Base-by-base conservation (phyloP, 2,888 invertebrate genomes). In the Noctuana brunneofusca region DNA sequence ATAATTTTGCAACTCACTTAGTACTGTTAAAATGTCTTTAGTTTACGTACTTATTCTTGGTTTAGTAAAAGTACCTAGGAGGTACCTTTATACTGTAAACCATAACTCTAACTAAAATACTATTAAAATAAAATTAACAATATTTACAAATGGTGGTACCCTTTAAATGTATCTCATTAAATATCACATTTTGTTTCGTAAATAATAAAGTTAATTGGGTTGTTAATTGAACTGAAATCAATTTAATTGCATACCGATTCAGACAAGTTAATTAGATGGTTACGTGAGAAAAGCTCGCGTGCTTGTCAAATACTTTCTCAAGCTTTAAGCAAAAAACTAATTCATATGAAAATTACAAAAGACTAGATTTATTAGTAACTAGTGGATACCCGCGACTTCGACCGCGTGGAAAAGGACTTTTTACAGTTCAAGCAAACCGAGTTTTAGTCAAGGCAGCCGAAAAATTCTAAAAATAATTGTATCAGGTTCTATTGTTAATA, bases 231-330 rank as follows among this genome's bases (percentile, higher is more conserved):
- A 1, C 38, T 38, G 38, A 38, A 38, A 38, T 14, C 12, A 4
- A 38, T 1, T 20, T 43, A 52, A 49, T 27, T 52, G 16, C 11
- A 52, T 57, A 46, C 30, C 46, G 20, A 49, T 50, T 38, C 18
- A n/a, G 32, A 57, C 18, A 57, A 48, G 32, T 20, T 59, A 27
- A 52, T 59, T 59, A 52, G 20, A 43, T n/a, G 9, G 43, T 22
- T 11, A 27, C 30, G 52, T 59, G 58, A 43, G 52, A 59, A 59
- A 50, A 52, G 52, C 16, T 52, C 43, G 22, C 58, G 24, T 58
- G 58, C 38, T 11, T n/a, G 50, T 18, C 22, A 49, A 8, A 24
- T 12, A 16, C 49, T 38, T 50, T 58, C 24, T 22, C n/a, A 43
- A 46, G 24, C 22, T 38, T 53, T 11, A 16, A 18, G 38, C 30